Evolutionary conservation across 2,888 invertebrate genomes (phyloP).

Genomic region (Salticus scenicus): DNA sequence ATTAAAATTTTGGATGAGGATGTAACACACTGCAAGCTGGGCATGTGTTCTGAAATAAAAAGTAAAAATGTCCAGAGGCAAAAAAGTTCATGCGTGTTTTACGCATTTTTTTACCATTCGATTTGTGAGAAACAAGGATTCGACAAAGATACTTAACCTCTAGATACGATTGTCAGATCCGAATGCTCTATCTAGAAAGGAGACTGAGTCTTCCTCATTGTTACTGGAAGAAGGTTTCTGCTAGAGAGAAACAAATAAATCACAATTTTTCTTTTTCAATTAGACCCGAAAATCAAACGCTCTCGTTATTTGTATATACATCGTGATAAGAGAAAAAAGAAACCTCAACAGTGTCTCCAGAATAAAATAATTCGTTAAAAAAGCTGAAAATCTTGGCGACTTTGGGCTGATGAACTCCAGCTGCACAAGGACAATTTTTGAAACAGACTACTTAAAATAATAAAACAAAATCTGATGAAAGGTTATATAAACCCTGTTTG

Average conservation of each 20-base stretch:
- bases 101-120: background rate
- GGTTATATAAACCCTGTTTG: background rate
- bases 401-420: constrained; percentile 51
- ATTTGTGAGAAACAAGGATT: background rate
- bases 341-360: constrained; percentile 63
- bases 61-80: background rate
- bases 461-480: constrained; percentile 1
- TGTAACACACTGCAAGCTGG: background rate
- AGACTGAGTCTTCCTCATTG: background rate
- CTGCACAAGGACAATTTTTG: constrained; percentile 42
- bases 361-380: constrained; percentile 38
- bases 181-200: background rate
- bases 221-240: background rate
- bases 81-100: background rate
- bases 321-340: too few species aligned
- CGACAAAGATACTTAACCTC: background rate
- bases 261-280: background rate
- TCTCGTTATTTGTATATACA: constrained; percentile 52
- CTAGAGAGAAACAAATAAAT: background rate
- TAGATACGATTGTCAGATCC: constrained; percentile 11
- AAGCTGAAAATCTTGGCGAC: constrained; percentile 42
- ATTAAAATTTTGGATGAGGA: background rate
- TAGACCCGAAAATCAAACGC: constrained; percentile 53
- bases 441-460: constrained; percentile 21
- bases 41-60: background rate